These are phyloP conservation scores for Aurelia coerulea DNA, from an alignment of 30 jellyfish, hydroid and myxozoan species.

Conservation along the genomic window DNA sequence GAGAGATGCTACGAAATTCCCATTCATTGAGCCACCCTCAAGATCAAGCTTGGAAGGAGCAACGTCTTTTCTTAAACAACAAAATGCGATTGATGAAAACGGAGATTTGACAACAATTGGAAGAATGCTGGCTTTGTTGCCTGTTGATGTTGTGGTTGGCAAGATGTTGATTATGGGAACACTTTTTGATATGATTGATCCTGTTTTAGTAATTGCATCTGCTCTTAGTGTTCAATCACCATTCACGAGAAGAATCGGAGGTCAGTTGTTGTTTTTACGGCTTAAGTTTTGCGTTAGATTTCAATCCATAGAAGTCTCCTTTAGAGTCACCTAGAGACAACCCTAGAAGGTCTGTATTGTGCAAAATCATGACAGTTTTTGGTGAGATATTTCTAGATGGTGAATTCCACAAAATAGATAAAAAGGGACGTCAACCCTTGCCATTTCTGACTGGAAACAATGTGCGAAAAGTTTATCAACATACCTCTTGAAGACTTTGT, in stretches of 20 bases:
- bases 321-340: background rate
- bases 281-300: background rate
- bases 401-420: too few species aligned
- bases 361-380: too few species aligned
- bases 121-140: constrained; percentile 88
- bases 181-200: constrained; percentile 87
- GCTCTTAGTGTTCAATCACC: constrained; percentile 99
- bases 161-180: constrained; percentile 95
- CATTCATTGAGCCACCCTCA: constrained; percentile 96
- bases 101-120: constrained; percentile 94
- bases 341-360: too few species aligned
- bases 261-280: background rate
- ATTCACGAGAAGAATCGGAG: constrained; percentile 81
- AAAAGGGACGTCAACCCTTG: too few species aligned
- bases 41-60: constrained; percentile 89
- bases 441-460: too few species aligned
- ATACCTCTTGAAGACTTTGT: too few species aligned
- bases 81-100: constrained; percentile 80
- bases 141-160: constrained; percentile 96
- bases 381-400: too few species aligned
- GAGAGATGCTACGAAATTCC: constrained; percentile 88
- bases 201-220: constrained; percentile 90
- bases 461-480: too few species aligned
- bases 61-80: constrained; percentile 63
- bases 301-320: background rate